A percentile compares a stretch with the other conserved stretches of the same genome.
Evolutionary conservation across 2,888 invertebrate species (phyloP).

Genomic region (Drosophila meridionalis): DNA sequence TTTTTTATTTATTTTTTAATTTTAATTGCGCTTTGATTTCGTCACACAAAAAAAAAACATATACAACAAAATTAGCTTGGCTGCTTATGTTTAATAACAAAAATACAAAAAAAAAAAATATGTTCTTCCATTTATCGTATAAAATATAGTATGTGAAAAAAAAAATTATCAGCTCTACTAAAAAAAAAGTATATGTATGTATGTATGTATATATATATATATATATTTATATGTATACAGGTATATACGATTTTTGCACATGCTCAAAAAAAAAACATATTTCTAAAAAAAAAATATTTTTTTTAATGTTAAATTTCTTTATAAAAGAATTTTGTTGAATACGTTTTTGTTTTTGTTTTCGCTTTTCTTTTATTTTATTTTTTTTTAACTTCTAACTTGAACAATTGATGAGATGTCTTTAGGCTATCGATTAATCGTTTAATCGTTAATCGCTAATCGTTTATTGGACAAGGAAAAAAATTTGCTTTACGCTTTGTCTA

Average conservation of each 20-base stretch:
- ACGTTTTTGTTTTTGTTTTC: slow-evolving; percentile 4
- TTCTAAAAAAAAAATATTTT: slow-evolving; percentile 32
- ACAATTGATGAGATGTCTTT: slow-evolving; percentile 39
- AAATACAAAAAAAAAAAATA: slow-evolving; percentile 73
- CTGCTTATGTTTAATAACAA: slow-evolving; percentile 71
- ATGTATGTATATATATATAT: neutral
- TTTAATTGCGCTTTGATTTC: slow-evolving; percentile 53
- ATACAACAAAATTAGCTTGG: slow-evolving; percentile 76
- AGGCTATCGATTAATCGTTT: slow-evolving; percentile 35
- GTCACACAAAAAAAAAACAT: slow-evolving; percentile 39
- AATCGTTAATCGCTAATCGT: slow-evolving; percentile 21
- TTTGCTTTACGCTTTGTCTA: slow-evolving; percentile 46
- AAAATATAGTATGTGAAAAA: slow-evolving; percentile 51
- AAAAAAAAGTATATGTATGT: slow-evolving; percentile 38
- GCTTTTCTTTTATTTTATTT: neutral
- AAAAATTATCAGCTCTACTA: slow-evolving; percentile 48
- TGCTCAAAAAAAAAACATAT: slow-evolving; percentile 47
- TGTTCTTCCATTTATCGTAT: slow-evolving; percentile 27
- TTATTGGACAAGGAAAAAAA: slow-evolving; percentile 59
- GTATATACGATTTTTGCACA: slow-evolving; percentile 33
- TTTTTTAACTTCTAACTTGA: slow-evolving; percentile 37
- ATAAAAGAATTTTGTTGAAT: slow-evolving; percentile 33
- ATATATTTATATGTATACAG: neutral
- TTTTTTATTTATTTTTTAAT: neutral
- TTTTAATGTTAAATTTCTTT: slow-evolving; percentile 20